A percentile compares a stretch with the other conserved stretches of the same genome.
These are phyloP conservation scores for Coracopsis vasa DNA, from an alignment of 2,113 vertebrate genomes.

Conservation along the genomic window DNA sequence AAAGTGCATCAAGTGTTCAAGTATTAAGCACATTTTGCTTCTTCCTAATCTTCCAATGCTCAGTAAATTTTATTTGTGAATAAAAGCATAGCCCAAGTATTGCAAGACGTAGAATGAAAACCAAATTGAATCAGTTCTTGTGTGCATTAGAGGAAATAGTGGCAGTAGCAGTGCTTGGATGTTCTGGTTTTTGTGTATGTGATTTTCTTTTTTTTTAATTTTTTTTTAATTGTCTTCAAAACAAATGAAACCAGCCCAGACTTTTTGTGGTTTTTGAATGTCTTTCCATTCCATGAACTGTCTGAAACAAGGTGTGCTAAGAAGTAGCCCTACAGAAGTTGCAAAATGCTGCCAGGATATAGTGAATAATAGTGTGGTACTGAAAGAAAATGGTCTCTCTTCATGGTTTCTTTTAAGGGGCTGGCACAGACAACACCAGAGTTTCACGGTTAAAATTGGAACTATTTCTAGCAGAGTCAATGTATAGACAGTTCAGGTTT, in stretches of 20 bases:
- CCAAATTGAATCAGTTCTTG: neutral
- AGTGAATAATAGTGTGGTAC: neutral
- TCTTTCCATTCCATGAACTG: neutral
- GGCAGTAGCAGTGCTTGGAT: neutral
- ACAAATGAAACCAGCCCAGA: neutral
- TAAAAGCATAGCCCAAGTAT: constrained; percentile 21
- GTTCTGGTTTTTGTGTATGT: neutral
- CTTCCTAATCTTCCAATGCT: constrained; percentile 54
- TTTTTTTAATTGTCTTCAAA: neutral
- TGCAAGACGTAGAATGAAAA: neutral
- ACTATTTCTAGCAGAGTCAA: neutral
- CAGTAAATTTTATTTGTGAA: constrained; percentile 56
- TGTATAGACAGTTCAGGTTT: accelerated
- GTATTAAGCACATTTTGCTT: constrained; percentile 58
- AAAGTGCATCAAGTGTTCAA: constrained; percentile 57
- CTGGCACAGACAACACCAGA: neutral
- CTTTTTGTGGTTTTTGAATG: neutral
- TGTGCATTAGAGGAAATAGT: neutral
- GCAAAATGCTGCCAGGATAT: neutral
- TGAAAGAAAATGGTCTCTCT: neutral
- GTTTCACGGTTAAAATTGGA: neutral
- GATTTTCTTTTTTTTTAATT: neutral
- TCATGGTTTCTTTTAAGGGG: accelerated
- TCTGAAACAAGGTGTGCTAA: neutral
- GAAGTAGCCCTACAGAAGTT: neutral